Base-by-base conservation (phyloP, 2,888 invertebrate genomes). In the Timema podura region DNA sequence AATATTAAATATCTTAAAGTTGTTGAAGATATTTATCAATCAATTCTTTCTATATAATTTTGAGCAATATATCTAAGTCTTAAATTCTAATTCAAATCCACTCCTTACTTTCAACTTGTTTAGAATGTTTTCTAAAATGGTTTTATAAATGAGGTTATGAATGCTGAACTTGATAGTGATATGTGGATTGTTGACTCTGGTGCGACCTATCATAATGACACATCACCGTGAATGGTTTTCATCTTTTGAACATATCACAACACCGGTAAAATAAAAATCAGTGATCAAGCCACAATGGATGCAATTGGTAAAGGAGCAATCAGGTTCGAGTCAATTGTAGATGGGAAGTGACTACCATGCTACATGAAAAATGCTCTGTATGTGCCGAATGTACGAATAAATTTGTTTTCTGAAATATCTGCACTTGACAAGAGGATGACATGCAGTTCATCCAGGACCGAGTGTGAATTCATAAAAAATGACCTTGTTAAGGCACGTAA, bases 141-240 rank as follows among this genome's bases (percentile, higher is more conserved):
- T 68, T 71, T 71, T 64, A 6, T 7, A 10, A 16, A 45, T 45
- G 48, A 70, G n/a, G n/a, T n/a, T n/a, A n/a, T n/a, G n/a, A n/a
- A n/a, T 69, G 65, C 44, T 72, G 72, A 57, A 48, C 45, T 16
- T 73, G 69, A 64, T 11, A 49, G n/a, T 47, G 65, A 11, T 11
- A 1, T 54, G 54, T 70, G 74, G 73, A 51, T 74, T 5, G 71
- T 74, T 15, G 74, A 74, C 64, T 72, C 73, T 51, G 70, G 71
- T 13, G 72, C 70, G 7, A 70, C 74, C 44, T 67, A 75, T 68
- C 75, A 74, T 66, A 69, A n/a, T 75, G 72, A 73, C 72, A 6
- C 30, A 69, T 64, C 65, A 73, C 64, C 72, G 16, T 47, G 73
- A 73, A 47, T 73, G 67, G 68, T 74, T 73, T 57, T 59, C 54